Evolutionary conservation across 2,888 invertebrate species (phyloP).

Genomic region (Cephonodes hylas): DNA sequence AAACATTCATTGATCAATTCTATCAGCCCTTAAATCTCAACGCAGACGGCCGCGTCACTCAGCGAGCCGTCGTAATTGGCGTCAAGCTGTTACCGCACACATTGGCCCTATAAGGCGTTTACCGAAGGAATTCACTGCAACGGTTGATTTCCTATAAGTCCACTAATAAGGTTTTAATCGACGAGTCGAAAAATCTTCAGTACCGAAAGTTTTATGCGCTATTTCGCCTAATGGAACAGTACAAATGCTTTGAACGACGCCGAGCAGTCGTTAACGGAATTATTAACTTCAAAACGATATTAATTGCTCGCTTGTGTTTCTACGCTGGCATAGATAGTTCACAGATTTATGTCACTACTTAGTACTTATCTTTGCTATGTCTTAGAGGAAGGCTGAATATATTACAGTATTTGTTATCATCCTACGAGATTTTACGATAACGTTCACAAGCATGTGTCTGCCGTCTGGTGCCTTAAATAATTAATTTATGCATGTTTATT

Average conservation of each 20-base stretch:
- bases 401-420: too few relatives aligned
- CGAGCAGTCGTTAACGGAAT: not conserved
- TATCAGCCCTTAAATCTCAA: slow-evolving; percentile 22
- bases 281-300: not conserved
- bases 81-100: slow-evolving; percentile 37
- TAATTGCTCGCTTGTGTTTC: not conserved
- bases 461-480: too few relatives aligned
- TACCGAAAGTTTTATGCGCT: not conserved
- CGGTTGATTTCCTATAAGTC: slow-evolving; percentile 26
- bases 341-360: not conserved
- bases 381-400: not conserved
- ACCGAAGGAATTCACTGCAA: slow-evolving; percentile 36
- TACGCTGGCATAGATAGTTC: not conserved
- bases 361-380: too few relatives aligned
- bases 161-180: slow-evolving; percentile 36
- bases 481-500: too few relatives aligned
- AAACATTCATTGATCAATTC: too few relatives aligned
- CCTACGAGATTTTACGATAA: too few relatives aligned
- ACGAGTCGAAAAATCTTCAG: slow-evolving; percentile 20
- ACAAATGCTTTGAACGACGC: not conserved
- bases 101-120: slow-evolving; percentile 40
- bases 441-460: too few relatives aligned
- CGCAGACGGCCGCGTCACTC: slow-evolving; percentile 26
- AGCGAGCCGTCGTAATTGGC: slow-evolving; percentile 38
- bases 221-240: not conserved